Conservation (phyloP, 2,113 vertebrate species). For the Porphyrio hochstetteri region DNA sequence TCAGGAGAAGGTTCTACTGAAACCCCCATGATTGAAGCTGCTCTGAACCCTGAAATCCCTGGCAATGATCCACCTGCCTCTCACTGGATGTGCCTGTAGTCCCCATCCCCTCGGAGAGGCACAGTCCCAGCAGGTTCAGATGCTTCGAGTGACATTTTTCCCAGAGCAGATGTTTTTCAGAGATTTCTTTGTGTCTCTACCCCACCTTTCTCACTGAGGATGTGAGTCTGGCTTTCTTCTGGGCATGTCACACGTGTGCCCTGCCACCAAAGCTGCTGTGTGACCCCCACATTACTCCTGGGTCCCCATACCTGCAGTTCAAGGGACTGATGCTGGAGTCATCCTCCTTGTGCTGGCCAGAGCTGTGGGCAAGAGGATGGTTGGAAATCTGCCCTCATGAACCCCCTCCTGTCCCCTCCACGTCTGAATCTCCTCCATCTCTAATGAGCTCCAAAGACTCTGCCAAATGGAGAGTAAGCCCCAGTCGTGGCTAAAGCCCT, state of each 20-base stretch:
- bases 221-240: rapidly evolving
- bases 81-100: rapidly evolving
- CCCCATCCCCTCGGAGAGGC: no score
- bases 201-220: neutral
- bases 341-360: neutral
- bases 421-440: neutral
- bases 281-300: no score
- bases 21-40: neutral
- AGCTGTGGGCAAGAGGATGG: no score
- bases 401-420: no score
- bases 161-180: neutral
- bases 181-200: neutral
- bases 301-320: neutral
- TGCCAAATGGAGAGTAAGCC: neutral
- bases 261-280: neutral
- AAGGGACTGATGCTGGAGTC: neutral
- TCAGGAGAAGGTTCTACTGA: neutral
- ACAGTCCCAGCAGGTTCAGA: neutral
- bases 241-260: rapidly evolving
- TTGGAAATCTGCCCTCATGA: no score
- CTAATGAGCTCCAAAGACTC: neutral
- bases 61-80: neutral
- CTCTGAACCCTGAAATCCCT: neutral
- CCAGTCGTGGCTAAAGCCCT: neutral
- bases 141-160: neutral